phyloP scores from a whole-genome alignment of 2,888 invertebrate genomes.

The Tipula helvola region DNA sequence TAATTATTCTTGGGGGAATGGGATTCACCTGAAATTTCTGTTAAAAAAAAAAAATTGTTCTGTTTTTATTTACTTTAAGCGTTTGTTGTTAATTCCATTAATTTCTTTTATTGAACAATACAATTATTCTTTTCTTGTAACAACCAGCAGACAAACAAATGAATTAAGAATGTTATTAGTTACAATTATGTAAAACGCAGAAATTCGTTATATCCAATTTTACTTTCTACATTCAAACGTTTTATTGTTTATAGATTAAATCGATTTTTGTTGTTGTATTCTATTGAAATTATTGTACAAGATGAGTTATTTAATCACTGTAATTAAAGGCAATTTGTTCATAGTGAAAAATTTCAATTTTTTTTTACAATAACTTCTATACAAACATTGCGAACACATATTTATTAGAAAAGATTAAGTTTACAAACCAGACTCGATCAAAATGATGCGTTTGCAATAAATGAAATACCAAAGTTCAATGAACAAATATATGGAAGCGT shows the following conservation, averaged over 20 bases:
- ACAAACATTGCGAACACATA: neutral
- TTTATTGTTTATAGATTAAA: neutral
- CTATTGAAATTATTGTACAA: neutral
- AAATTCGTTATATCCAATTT: neutral
- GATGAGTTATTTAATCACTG: neutral
- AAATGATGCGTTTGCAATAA: neutral
- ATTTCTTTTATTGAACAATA: neutral
- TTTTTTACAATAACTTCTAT: neutral
- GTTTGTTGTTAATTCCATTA: neutral
- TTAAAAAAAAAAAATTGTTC: neutral
- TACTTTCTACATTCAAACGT: neutral
- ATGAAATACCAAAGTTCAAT: neutral
- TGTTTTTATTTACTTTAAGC: neutral
- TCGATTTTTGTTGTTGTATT: neutral
- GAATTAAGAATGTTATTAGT: neutral
- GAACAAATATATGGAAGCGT: neutral
- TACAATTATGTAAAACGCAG: neutral
- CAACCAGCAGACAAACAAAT: neutral
- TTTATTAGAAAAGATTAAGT: neutral
- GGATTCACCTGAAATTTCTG: neutral
- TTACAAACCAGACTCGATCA: neutral
- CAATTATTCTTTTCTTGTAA: neutral
- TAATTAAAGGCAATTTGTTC: neutral
- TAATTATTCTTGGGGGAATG: neutral
- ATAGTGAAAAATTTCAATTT: neutral